Percentiles rank a stretch among this genome's conserved stretches.
phyloP scores from a whole-genome alignment of 2,888 invertebrate genomes.

The Ectemnius continuus region DNA sequence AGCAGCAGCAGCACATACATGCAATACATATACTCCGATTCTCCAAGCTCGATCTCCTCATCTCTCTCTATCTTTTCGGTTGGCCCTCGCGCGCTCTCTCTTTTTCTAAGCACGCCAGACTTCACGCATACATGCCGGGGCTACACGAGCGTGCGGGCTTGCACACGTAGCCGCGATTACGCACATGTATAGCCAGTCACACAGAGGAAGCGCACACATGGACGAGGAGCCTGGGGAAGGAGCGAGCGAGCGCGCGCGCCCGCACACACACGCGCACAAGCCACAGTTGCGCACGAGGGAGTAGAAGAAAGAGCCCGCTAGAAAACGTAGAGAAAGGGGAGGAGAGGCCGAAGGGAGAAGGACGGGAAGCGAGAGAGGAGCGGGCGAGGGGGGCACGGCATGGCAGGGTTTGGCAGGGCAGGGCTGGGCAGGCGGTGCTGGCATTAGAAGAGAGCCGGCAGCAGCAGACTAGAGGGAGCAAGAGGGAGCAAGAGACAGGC shows the following conservation, averaged over 20 bases:
- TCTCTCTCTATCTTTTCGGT: constrained; percentile 10
- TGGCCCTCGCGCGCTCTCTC: constrained; percentile 47
- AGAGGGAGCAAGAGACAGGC: constrained; percentile 57
- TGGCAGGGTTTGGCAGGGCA: too few relatives aligned
- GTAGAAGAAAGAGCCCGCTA: constrained; percentile 39
- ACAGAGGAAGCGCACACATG: not conserved
- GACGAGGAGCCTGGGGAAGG: not conserved
- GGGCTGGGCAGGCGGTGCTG: not conserved
- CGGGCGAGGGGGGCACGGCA: not conserved
- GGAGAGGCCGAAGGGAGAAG: constrained; percentile 20
- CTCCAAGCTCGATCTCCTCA: not conserved
- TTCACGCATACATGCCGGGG: constrained; percentile 33
- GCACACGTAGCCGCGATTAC: constrained; percentile 24
- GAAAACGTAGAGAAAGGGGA: constrained; percentile 32
- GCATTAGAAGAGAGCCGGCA: constrained; percentile 19
- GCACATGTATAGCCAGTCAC: constrained; percentile 37
- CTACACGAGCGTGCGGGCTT: constrained; percentile 17
- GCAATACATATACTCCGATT: constrained; percentile 12
- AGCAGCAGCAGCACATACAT: constrained; percentile 20
- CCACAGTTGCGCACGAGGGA: constrained; percentile 39
- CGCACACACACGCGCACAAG: constrained; percentile 10
- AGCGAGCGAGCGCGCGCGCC: not conserved
- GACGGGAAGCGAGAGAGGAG: constrained; percentile 25
- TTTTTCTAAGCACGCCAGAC: constrained; percentile 61
- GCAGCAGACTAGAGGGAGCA: constrained; percentile 34